Percentiles rank a stretch among this genome's conserved stretches.
phyloP scores from a whole-genome alignment of 1,140 invertebrate species.

The Drosophila mauritiana region DNA sequence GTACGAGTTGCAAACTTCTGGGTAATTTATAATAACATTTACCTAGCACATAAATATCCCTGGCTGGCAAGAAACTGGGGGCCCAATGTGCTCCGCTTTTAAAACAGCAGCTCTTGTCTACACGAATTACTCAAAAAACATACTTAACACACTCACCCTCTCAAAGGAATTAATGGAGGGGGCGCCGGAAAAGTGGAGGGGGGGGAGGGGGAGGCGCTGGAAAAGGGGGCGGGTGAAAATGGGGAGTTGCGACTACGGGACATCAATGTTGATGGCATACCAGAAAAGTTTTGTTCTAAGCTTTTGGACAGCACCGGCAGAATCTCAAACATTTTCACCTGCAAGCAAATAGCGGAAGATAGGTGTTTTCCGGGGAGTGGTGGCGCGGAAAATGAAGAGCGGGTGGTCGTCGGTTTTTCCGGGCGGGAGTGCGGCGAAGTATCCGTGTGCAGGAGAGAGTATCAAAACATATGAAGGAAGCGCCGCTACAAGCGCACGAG shows the following conservation, averaged over 20 bases:
- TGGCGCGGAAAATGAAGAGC: conserved; percentile 1
- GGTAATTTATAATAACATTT: conserved; percentile 44
- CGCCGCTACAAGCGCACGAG: conserved; percentile 77
- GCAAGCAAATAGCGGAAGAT: conserved; percentile 51
- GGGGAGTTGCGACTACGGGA: conserved; percentile 47
- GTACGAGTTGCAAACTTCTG: conserved; percentile 19
- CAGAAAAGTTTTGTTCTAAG: conserved; percentile 79
- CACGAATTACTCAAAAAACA: conserved; percentile 61
- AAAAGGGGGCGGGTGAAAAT: conserved; percentile 5
- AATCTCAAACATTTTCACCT: conserved; percentile 76
- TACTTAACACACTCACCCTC: conserved; percentile 62
- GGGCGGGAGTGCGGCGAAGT: conserved; percentile 12
- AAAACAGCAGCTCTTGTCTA: conserved; percentile 49
- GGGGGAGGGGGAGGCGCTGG: not conserved
- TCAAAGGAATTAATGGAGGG: conserved; percentile 8
- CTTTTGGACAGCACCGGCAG: conserved; percentile 72
- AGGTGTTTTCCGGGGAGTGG: conserved; percentile 22
- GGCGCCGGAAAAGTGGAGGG: conserved; percentile 4
- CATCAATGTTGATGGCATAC: conserved; percentile 75
- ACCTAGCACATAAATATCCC: conserved; percentile 31
- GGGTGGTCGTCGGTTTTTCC: conserved; percentile 16
- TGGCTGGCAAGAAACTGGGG: conserved; percentile 1
- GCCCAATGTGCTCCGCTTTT: conserved; percentile 32
- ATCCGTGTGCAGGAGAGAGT: conserved; percentile 41
- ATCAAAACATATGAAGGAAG: conserved; percentile 82